Base-by-base conservation (phyloP, 2,888 invertebrate species). In the Caenorhabditis japonica region DNA sequence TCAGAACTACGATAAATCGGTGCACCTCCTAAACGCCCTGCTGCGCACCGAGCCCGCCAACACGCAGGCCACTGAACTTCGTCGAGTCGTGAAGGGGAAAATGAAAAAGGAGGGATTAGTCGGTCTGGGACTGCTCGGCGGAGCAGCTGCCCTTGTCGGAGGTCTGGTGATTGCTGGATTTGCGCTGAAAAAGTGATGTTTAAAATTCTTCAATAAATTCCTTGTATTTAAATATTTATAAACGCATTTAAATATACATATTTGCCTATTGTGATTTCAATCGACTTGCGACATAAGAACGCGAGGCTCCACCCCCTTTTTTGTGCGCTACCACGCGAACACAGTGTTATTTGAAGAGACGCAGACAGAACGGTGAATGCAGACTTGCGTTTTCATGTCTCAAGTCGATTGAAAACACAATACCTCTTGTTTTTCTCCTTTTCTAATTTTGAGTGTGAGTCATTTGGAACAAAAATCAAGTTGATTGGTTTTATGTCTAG, bases 1-100 rank as follows among this genome's bases (percentile, higher is more conserved):
- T 51, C 46, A 68, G 68, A 59, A 68, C 17, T 68, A 56, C 19
- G 68, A 68, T 34, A 68, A 52, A 52, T 58, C 68, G n/a, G 39
- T 59, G 4, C 34, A n/a, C 3, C 36, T 68, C 1, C 52, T 68
- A 8, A 30, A 68, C 39, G 51, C 68, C 1, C 36, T 68, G 13
- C 52, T 68, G 27, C 36, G 44, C 19, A 46, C 46, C 4, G 68
- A 68, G 15, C 68, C 68, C 13, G 44, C 59, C 15, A 68, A 68
- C 15, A 34, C 23, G 46, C 68, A 68, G 52, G 68, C 68, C 1
- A 53, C 44, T 2, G 59, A 52, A 10, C 53, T 68, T 17, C 44
- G 53, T 4, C 36, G 19, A n/a, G 52, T 46, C 10, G 39, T 68
- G 10, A n/a, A 52, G 53, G 59, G 59, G 39, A 59, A 58, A 34